A percentile compares a stretch with the other conserved stretches of the same genome.
Conservation (phyloP, 2,797 vertebrate species). For the Ctenosaura bakeri region DNA sequence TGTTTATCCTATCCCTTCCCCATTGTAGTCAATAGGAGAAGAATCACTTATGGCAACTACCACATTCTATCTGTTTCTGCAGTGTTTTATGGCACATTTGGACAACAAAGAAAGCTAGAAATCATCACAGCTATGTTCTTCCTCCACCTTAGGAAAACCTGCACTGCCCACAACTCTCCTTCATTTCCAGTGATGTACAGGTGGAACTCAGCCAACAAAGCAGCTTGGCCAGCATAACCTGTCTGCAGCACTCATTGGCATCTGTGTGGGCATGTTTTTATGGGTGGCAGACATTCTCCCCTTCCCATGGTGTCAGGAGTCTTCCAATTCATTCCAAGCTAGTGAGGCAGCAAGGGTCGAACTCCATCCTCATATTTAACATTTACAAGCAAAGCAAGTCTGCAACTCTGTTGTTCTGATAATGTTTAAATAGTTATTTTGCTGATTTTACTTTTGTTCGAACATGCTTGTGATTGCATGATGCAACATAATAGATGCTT, state of each 20-base stretch:
- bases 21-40: background rate
- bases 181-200: background rate
- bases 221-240: background rate
- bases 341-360: background rate
- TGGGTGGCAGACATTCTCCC: background rate
- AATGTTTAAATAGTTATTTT: background rate
- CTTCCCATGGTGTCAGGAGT: background rate
- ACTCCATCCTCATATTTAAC: constrained; percentile 1
- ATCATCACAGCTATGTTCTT: background rate
- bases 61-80: background rate
- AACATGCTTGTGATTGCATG: background rate
- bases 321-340: background rate
- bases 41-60: background rate
- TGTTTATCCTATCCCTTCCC: too few species aligned
- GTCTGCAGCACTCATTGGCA: background rate
- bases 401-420: background rate
- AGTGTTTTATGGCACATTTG: background rate
- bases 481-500: background rate
- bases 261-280: background rate
- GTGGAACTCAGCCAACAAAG: too few species aligned
- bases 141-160: too few species aligned
- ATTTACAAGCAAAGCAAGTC: background rate
- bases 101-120: background rate
- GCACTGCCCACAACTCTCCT: too few species aligned
- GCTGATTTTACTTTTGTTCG: background rate